phyloP scores from a whole-genome alignment of 1,140 invertebrate genomes.

The Trinorchestia longiramus region DNA sequence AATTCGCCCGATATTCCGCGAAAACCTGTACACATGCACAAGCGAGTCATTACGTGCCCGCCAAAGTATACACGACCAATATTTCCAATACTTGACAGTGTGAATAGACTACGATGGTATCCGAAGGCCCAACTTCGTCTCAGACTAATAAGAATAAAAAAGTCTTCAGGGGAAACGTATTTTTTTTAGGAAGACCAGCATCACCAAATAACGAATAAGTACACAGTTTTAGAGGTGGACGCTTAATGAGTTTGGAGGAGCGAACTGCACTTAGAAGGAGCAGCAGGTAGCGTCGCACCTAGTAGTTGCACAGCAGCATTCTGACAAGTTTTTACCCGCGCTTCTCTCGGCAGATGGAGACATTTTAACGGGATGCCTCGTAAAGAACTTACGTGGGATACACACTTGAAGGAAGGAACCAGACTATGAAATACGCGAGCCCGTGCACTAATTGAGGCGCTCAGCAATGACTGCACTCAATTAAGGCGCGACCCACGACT shows the following conservation, averaged over 20 bases:
- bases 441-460: background rate
- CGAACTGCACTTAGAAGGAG: background rate
- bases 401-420: background rate
- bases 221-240: background rate
- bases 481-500: background rate
- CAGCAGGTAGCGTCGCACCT: constrained; percentile 7
- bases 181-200: background rate
- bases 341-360: constrained; percentile 9
- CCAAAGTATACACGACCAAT: background rate
- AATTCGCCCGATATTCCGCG: background rate
- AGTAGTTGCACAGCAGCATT: constrained; percentile 2
- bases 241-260: background rate
- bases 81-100: background rate
- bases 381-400: background rate
- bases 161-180: background rate
- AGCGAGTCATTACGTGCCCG: background rate
- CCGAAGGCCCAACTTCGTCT: background rate
- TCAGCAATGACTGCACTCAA: background rate
- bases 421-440: background rate
- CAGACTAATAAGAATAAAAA: background rate
- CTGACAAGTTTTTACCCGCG: constrained; percentile 31
- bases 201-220: background rate
- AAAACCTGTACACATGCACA: background rate
- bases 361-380: constrained; percentile 45
- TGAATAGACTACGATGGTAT: background rate